A percentile compares a stretch with the other conserved stretches of the same genome.
phyloP scores from a whole-genome alignment of 1,140 invertebrate species.

The Phocides pigmalion region DNA sequence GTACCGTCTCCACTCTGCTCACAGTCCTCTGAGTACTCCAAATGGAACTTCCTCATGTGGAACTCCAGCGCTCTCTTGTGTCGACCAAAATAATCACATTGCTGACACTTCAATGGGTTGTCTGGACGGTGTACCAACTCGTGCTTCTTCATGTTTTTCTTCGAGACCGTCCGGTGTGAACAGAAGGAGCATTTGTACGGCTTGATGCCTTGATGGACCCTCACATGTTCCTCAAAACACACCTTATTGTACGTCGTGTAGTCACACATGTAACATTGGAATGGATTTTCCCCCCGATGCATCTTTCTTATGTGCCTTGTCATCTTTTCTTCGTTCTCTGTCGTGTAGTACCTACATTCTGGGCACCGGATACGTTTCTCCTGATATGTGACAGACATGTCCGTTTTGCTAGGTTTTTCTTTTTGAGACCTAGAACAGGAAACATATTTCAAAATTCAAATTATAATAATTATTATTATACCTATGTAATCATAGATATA shows the following conservation, averaged over 20 bases:
- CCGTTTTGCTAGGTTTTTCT: neutral
- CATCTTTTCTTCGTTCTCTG: slow-evolving; percentile 60
- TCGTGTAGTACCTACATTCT: slow-evolving; percentile 55
- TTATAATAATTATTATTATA: no score
- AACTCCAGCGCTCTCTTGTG: slow-evolving; percentile 45
- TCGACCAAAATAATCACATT: slow-evolving; percentile 58
- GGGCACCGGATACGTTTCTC: slow-evolving; percentile 46
- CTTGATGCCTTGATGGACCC: slow-evolving; percentile 69
- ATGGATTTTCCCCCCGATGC: slow-evolving; percentile 65
- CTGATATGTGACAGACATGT: neutral
- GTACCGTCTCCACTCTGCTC: neutral
- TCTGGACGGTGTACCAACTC: slow-evolving; percentile 62
- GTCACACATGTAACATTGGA: slow-evolving; percentile 70
- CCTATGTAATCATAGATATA: no score
- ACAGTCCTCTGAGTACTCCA: slow-evolving; percentile 6
- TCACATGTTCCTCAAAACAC: slow-evolving; percentile 62
- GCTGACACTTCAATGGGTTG: slow-evolving; percentile 59
- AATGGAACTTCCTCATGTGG: slow-evolving; percentile 46
- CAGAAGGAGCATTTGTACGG: slow-evolving; percentile 67
- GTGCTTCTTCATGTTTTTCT: slow-evolving; percentile 71
- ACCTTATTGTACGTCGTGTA: slow-evolving; percentile 67
- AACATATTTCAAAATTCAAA: no score
- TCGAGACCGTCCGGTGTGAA: slow-evolving; percentile 61
- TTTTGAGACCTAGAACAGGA: neutral
- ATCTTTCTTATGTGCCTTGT: slow-evolving; percentile 59